Base-by-base conservation (phyloP, 2,888 invertebrate genomes). In the Endomychus coccineus region DNA sequence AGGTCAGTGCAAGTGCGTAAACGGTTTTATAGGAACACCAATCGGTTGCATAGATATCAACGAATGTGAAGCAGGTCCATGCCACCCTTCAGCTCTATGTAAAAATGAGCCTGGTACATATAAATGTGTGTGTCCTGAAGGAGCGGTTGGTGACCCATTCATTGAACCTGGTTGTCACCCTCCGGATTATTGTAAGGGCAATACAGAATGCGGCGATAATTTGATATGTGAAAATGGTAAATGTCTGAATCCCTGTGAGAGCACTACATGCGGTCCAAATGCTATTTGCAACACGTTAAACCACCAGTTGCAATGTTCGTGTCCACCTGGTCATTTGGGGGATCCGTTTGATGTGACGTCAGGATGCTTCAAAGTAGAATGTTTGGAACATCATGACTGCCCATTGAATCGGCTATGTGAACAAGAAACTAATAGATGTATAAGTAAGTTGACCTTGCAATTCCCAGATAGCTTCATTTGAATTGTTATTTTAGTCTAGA, bases 341-440 rank as follows among this genome's bases (percentile, higher is more conserved):
- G 87, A 89, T 67, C 80, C 87, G 3, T 73, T 74, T 36, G 85
- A 87, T 54, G 69, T 71, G 34, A 74, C 73, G 32, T 73, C 87
- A 33, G 91, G 91, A 19, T 91, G 90, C 56, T 89, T 87, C 61
- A 85, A 83, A 66, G 91, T 90, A 2, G 90, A 91, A 66, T 92
- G 91, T 62, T 69, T 84, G 2, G 75, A 75, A 25, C 75, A 84
- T 57, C 73, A 74, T 22, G 88, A 89, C 49, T 91, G 91, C 55
- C 66, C 81, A 2, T 62, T 56, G 17, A 83, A 86, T 43, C 84
- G 82, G 62, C 77, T 77, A 48, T 91, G 91, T 55, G 83, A 88
- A 54, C 62, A 67, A 3, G 75, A 75, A 50, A 78, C 71, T 31
- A 85, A 88, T 60, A 87, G 85, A 65, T 89, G 87, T 58, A 71